phyloP scores from a whole-genome alignment of 2,113 vertebrate genomes.

The Chlamydotis undulata region DNA sequence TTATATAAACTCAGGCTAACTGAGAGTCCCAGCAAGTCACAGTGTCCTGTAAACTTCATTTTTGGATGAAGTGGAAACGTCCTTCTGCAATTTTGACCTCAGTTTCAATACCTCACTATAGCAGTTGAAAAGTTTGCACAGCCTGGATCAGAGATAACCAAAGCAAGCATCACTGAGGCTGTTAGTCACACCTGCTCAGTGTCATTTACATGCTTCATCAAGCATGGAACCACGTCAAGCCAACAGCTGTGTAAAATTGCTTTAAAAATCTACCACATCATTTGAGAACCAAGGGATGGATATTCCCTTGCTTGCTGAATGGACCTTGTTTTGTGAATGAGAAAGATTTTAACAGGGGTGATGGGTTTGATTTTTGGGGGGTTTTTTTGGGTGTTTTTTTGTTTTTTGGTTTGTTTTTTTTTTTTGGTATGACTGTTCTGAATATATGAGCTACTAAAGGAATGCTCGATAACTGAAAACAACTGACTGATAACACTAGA shows the following conservation, averaged over 20 bases:
- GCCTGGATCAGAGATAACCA: not conserved
- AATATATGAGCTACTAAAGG: not conserved
- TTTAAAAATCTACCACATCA: not conserved
- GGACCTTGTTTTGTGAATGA: not conserved
- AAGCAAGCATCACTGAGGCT: not conserved
- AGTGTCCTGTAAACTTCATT: not conserved
- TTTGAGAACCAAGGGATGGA: not conserved
- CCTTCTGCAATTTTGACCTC: not conserved
- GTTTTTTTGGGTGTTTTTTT: not conserved
- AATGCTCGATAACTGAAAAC: not conserved
- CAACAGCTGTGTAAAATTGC: not conserved
- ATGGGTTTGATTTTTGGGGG: not conserved
- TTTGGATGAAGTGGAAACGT: not conserved
- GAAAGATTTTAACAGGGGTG: not conserved
- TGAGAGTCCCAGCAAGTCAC: not conserved
- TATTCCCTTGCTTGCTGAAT: not conserved
- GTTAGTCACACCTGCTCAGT: constrained; percentile 5
- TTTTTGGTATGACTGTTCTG: not conserved
- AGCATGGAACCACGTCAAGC: not conserved
- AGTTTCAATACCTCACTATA: not conserved
- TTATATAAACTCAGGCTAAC: not conserved
- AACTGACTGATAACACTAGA: not conserved
- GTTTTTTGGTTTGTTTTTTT: too few species aligned
- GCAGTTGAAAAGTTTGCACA: not conserved
- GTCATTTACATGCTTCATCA: constrained; percentile 17